phyloP scores from a whole-genome alignment of 2,113 vertebrate genomes.

The Asarcornis scutulata region DNA sequence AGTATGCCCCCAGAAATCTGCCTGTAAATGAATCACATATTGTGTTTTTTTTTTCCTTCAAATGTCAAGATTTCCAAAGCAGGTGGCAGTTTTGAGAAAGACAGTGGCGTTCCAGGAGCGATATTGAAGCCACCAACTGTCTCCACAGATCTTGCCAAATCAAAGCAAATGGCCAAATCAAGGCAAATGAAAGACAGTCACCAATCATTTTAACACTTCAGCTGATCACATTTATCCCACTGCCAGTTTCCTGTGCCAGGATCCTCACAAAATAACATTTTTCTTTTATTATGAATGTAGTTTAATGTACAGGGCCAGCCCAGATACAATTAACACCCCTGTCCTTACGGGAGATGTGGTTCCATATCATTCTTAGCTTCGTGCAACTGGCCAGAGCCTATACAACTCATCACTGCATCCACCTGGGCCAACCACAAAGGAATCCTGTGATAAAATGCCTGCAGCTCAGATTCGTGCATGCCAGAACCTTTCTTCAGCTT shows the following conservation, averaged over 20 bases:
- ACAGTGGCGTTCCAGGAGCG: not conserved
- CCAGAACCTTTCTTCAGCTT: not conserved
- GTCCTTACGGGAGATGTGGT: slow-evolving; percentile 59
- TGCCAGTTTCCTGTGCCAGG: not conserved
- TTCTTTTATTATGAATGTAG: not conserved
- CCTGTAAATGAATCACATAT: not conserved
- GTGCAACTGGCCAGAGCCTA: slow-evolving; percentile 41
- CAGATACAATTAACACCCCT: not conserved
- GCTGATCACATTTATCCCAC: not conserved
- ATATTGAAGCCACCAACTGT: not conserved
- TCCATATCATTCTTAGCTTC: slow-evolving; percentile 17
- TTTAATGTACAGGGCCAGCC: not conserved
- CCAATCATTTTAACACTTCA: not conserved
- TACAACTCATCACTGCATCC: slow-evolving; percentile 46
- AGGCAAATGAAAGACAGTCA: not conserved
- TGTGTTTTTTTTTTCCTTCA: not conserved
- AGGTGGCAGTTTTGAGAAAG: not conserved
- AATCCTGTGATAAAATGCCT: slow-evolving; percentile 66
- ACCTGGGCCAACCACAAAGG: slow-evolving; percentile 63
- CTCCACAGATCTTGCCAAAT: not conserved
- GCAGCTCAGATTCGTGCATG: slow-evolving; percentile 62
- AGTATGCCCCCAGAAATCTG: not conserved
- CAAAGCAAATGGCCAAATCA: not conserved
- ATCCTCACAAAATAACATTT: not conserved
- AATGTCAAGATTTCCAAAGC: slow-evolving; percentile 23